These are phyloP conservation scores for Gortyna flavago DNA, from an alignment of 2,888 invertebrate genomes.

Conservation along the genomic window DNA sequence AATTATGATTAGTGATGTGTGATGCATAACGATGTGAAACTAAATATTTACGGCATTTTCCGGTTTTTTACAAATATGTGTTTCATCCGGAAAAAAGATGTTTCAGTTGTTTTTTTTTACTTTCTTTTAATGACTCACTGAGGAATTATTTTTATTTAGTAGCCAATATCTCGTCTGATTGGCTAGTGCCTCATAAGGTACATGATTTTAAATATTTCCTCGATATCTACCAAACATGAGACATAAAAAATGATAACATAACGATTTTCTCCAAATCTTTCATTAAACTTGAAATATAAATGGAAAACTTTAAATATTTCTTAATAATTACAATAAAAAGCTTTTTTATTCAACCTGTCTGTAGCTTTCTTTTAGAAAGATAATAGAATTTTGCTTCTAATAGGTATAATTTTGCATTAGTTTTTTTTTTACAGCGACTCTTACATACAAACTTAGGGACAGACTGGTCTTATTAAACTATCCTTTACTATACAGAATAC, in stretches of 20 bases:
- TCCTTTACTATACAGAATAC: constrained; percentile 19
- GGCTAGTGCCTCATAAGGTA: neutral
- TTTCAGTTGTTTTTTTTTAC: neutral
- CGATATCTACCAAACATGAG: constrained; percentile 34
- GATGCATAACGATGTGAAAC: constrained; percentile 39
- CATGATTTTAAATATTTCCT: constrained; percentile 8
- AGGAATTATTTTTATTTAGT: neutral
- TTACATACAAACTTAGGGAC: constrained; percentile 46
- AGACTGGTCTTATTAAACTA: constrained; percentile 52
- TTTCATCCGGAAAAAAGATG: neutral
- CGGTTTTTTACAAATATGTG: neutral
- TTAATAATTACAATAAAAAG: constrained; percentile 57
- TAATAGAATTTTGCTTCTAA: constrained; percentile 48
- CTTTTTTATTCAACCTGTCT: constrained; percentile 52
- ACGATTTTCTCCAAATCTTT: constrained; percentile 29
- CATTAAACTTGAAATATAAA: constrained; percentile 45
- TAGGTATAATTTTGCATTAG: constrained; percentile 45
- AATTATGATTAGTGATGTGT: constrained; percentile 34
- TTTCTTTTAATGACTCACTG: neutral
- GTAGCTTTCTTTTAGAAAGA: constrained; percentile 67
- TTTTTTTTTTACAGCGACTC: constrained; percentile 52
- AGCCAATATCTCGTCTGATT: neutral
- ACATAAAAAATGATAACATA: constrained; percentile 28
- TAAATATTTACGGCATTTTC: neutral
- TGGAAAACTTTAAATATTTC: constrained; percentile 44